A percentile compares a stretch with the other conserved stretches of the same genome.
Evolutionary conservation across 1,140 invertebrate genomes (phyloP).

Genomic region (Mylabris phalerata): DNA sequence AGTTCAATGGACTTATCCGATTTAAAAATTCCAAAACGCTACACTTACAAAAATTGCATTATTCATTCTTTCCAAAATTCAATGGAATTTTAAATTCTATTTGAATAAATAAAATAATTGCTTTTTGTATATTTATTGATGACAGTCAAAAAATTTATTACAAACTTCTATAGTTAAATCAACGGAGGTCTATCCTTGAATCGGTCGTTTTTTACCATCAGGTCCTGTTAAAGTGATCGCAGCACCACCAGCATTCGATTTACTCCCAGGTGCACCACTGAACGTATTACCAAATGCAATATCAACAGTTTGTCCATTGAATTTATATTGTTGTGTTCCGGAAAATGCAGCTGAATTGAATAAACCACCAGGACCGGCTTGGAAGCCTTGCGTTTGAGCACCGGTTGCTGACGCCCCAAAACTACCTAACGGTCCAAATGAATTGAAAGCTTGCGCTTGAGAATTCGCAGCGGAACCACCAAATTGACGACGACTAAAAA

Average conservation of each 20-base stretch:
- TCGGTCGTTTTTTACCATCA: slow-evolving; percentile 2
- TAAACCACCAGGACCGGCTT: not conserved
- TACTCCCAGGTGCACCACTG: not conserved
- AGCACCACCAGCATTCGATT: not conserved
- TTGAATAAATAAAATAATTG: too few species aligned
- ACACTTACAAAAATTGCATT: too few species aligned
- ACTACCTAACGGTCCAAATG: slow-evolving; percentile 3
- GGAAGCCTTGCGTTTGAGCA: slow-evolving; percentile 3
- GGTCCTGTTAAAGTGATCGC: slow-evolving; percentile 2
- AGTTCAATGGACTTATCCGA: too few species aligned
- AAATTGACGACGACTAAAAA: not conserved
- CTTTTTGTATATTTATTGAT: too few species aligned
- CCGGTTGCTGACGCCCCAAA: slow-evolving; percentile 6
- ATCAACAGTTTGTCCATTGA: slow-evolving; percentile 10
- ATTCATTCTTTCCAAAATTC: too few species aligned
- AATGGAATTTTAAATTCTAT: too few species aligned
- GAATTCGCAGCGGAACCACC: slow-evolving; percentile 5
- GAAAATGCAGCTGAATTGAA: not conserved
- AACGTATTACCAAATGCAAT: slow-evolving; percentile 1
- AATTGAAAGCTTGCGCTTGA: slow-evolving; percentile 8
- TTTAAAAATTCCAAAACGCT: too few species aligned
- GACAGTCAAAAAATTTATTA: too few species aligned
- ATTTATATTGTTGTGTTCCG: slow-evolving; percentile 5
- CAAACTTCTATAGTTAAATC: too few species aligned
- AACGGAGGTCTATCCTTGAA: too few species aligned